Evolutionary conservation across 2,797 vertebrate species (phyloP).

Genomic region (Dendrocincla tyrannina): DNA sequence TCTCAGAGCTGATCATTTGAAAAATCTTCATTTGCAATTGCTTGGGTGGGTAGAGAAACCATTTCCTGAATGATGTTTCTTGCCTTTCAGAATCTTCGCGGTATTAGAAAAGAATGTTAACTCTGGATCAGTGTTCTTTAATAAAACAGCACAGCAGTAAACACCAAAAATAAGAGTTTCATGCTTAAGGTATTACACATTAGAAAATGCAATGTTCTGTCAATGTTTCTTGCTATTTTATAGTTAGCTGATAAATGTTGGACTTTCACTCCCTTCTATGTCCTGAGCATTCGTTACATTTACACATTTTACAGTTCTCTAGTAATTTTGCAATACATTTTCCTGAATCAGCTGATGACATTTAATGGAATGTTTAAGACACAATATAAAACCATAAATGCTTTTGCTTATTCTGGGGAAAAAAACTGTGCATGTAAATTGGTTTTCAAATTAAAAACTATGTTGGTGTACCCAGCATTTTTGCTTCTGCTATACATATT

Average conservation of each 20-base stretch:
- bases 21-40: slow-evolving; percentile 55
- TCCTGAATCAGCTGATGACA: slow-evolving; percentile 82
- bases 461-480: slow-evolving; percentile 57
- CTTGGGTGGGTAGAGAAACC: slow-evolving; percentile 46
- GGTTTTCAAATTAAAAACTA: slow-evolving; percentile 82
- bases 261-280: slow-evolving; percentile 68
- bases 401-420: slow-evolving; percentile 72
- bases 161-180: slow-evolving; percentile 68
- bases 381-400: slow-evolving; percentile 78
- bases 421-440: slow-evolving; percentile 70
- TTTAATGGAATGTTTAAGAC: slow-evolving; percentile 84
- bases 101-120: slow-evolving; percentile 52
- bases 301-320: slow-evolving; percentile 76
- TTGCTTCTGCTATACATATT: slow-evolving; percentile 73
- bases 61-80: slow-evolving; percentile 22
- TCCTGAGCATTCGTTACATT: slow-evolving; percentile 72
- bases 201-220: slow-evolving; percentile 69
- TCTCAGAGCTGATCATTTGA: slow-evolving; percentile 2
- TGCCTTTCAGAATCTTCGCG: slow-evolving; percentile 3
- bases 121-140: slow-evolving; percentile 68
- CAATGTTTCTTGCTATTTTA: slow-evolving; percentile 74
- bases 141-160: slow-evolving; percentile 72
- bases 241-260: slow-evolving; percentile 75
- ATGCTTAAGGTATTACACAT: slow-evolving; percentile 65
- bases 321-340: slow-evolving; percentile 81